Percentiles rank a stretch among this genome's conserved stretches.
Conservation (phyloP, 2,888 invertebrate genomes). For the Venusia cambrica region DNA sequence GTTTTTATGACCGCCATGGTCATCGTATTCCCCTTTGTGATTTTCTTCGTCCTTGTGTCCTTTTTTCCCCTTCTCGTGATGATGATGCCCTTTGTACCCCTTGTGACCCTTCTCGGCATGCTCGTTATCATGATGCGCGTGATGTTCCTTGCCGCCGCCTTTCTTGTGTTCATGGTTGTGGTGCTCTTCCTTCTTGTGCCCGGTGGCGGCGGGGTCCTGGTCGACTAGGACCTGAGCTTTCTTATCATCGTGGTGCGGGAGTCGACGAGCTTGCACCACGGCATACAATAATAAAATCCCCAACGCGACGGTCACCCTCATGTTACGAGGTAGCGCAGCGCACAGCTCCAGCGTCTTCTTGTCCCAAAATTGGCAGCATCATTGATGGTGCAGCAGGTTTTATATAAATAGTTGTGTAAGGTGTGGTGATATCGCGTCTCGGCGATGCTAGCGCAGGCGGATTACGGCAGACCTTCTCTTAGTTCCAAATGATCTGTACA, state of each 20-base stretch:
- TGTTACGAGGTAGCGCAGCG: constrained; percentile 41
- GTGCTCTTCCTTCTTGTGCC: constrained; percentile 72
- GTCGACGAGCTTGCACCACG: constrained; percentile 51
- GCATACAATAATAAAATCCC: constrained; percentile 48
- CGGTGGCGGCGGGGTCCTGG: constrained; percentile 62
- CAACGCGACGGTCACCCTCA: constrained; percentile 59
- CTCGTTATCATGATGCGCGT: constrained; percentile 83
- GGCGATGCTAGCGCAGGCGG: constrained; percentile 36
- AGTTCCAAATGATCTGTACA: constrained; percentile 11
- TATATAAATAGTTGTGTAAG: constrained; percentile 78
- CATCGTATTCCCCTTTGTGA: constrained; percentile 83
- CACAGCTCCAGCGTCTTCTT: constrained; percentile 49
- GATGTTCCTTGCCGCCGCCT: constrained; percentile 85
- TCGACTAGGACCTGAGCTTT: constrained; percentile 43
- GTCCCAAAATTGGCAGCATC: constrained; percentile 63
- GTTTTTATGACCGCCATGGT: constrained; percentile 83
- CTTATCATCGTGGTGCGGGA: constrained; percentile 44
- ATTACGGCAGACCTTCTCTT: constrained; percentile 17
- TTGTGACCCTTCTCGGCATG: constrained; percentile 87
- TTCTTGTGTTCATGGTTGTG: constrained; percentile 78
- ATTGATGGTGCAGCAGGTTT: constrained; percentile 69
- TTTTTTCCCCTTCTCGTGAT: constrained; percentile 85
- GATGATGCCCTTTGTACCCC: constrained; percentile 86
- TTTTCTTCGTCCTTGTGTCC: constrained; percentile 88
- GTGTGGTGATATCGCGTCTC: constrained; percentile 62